These are phyloP conservation scores for Leptura quadrifasciata DNA, from an alignment of 2,888 invertebrate genomes.

Conservation along the genomic window DNA sequence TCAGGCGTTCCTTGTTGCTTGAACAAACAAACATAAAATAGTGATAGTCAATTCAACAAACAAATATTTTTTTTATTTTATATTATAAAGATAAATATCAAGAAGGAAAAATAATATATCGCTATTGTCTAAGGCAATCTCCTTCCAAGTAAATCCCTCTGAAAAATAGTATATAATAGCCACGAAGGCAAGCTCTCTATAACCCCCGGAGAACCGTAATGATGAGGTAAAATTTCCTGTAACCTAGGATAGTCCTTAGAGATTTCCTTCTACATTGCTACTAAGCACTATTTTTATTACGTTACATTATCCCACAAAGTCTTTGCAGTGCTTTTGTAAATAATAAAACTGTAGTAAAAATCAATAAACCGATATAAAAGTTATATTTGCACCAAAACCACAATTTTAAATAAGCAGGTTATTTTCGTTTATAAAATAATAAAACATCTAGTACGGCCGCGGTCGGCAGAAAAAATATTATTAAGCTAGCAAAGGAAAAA, in stretches of 20 bases:
- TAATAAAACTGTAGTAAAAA: background rate
- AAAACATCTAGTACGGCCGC: too few species aligned
- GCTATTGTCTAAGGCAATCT: background rate
- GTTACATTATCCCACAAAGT: constrained; percentile 3
- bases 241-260: background rate
- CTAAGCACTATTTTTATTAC: constrained; percentile 7
- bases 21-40: too few species aligned
- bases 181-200: background rate
- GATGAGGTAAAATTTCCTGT: constrained; percentile 1
- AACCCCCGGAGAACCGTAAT: constrained; percentile 1
- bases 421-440: too few species aligned
- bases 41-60: too few species aligned
- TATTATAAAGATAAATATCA: too few species aligned
- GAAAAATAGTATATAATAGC: constrained; percentile 7
- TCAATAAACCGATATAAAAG: background rate
- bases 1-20: too few species aligned
- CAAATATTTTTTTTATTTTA: too few species aligned
- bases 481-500: too few species aligned
- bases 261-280: constrained; percentile 7
- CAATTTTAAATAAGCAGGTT: too few species aligned
- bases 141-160: background rate
- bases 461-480: too few species aligned
- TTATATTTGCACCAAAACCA: background rate
- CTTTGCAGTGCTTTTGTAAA: background rate
- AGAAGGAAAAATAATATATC: background rate